These are phyloP conservation scores for Deroplatys truncata DNA, from an alignment of 2,888 invertebrate genomes.

Conservation along the genomic window DNA sequence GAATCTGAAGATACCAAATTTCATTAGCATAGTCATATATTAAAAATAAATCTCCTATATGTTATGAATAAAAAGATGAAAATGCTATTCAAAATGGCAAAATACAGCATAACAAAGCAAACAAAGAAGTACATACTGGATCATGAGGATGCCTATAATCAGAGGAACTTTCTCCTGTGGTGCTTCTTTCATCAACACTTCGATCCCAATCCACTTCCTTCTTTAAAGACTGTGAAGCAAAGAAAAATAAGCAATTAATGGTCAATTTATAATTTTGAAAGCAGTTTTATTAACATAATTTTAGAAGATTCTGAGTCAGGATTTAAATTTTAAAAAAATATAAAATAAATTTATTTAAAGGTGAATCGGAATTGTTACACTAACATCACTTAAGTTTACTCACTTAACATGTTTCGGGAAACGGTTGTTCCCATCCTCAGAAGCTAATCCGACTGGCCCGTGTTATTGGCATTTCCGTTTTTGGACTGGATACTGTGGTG, in stretches of 20 bases:
- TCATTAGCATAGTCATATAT: background rate
- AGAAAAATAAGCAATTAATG: slow-evolving; percentile 6
- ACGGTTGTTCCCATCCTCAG: too few species aligned
- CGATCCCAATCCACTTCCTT: slow-evolving; percentile 86
- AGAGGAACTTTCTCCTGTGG: slow-evolving; percentile 65
- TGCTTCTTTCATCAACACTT: slow-evolving; percentile 67
- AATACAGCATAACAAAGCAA: background rate
- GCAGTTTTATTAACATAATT: too few species aligned
- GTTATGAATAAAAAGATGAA: background rate
- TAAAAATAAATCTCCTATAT: background rate
- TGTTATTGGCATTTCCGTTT: too few species aligned
- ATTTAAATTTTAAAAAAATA: too few species aligned
- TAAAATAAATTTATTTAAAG: too few species aligned
- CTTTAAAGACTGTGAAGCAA: slow-evolving; percentile 71
- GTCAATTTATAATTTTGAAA: background rate
- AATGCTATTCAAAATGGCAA: background rate
- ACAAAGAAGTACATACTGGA: slow-evolving; percentile 60
- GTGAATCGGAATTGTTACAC: too few species aligned
- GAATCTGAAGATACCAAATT: background rate
- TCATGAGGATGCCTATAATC: slow-evolving; percentile 81
- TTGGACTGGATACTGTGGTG: too few species aligned
- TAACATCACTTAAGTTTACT: too few species aligned
- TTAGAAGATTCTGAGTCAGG: too few species aligned
- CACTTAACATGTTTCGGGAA: too few species aligned
- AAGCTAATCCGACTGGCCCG: too few species aligned